Evolutionary conservation across 1,140 invertebrate species (phyloP).

Genomic region (Drosophila lacertosa): DNA sequence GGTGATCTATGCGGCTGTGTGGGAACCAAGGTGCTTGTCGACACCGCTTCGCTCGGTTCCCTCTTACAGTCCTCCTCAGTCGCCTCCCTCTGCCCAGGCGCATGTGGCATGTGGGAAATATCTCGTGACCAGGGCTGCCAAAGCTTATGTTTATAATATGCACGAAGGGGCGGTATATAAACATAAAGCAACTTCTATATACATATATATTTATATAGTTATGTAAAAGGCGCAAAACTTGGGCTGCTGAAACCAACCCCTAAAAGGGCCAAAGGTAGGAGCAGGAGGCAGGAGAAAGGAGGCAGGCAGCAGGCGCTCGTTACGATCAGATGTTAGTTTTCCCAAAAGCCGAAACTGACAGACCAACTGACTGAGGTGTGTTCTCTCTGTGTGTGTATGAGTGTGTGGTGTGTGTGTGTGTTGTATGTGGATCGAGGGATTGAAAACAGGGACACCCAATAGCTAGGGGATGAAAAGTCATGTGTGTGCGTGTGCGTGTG

Average conservation of each 20-base stretch:
- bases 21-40: conserved; percentile 57
- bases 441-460: conserved; percentile 48
- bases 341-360: conserved; percentile 63
- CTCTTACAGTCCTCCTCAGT: neutral
- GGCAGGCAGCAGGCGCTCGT: conserved; percentile 6
- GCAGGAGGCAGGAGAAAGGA: conserved; percentile 12
- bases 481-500: conserved; percentile 32
- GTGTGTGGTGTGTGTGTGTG: conserved; percentile 37
- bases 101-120: neutral
- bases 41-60: neutral
- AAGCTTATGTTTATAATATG: conserved; percentile 48
- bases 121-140: conserved; percentile 44
- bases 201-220: conserved; percentile 16
- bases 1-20: conserved; percentile 58
- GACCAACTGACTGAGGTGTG: conserved; percentile 47
- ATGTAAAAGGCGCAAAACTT: conserved; percentile 45
- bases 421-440: conserved; percentile 36
- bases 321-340: conserved; percentile 84
- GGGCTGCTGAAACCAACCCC: conserved; percentile 42
- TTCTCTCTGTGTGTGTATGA: too few relatives aligned
- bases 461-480: conserved; percentile 80
- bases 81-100: neutral
- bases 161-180: conserved; percentile 73
- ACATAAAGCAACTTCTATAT: conserved; percentile 28
- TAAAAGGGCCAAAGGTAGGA: conserved; percentile 17